These are phyloP conservation scores for Machimus rusticus DNA, from an alignment of 2,888 invertebrate genomes.

Conservation along the genomic window DNA sequence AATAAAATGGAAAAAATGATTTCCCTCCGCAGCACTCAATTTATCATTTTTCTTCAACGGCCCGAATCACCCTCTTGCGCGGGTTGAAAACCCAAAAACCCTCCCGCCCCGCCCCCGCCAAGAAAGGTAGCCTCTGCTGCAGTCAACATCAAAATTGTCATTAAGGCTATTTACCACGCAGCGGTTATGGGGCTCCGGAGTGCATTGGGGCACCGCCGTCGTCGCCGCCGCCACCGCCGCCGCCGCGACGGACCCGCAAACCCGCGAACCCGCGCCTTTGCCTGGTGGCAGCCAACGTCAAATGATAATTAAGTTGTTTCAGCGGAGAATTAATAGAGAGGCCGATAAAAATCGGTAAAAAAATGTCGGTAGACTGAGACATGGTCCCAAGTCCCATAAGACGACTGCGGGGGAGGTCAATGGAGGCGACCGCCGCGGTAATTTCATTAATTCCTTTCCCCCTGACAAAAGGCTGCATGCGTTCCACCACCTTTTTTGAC, in stretches of 20 bases:
- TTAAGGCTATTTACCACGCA: slow-evolving; percentile 27
- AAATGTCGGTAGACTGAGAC: neutral
- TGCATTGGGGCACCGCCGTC: neutral
- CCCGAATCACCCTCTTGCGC: neutral
- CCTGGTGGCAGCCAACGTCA: slow-evolving; percentile 30
- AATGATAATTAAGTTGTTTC: slow-evolving; percentile 42
- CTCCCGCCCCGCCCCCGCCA: neutral
- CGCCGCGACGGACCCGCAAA: neutral
- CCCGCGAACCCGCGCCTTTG: neutral
- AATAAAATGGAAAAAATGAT: neutral
- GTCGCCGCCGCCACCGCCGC: too few species aligned
- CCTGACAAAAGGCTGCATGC: neutral
- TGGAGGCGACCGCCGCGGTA: slow-evolving; percentile 4
- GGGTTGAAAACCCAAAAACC: neutral
- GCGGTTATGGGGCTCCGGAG: neutral
- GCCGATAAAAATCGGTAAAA: slow-evolving; percentile 23
- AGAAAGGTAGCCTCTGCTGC: neutral
- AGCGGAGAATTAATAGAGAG: slow-evolving; percentile 36
- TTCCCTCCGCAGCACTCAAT: neutral
- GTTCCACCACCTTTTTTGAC: slow-evolving; percentile 40
- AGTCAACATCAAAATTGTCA: slow-evolving; percentile 26
- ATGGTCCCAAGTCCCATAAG: neutral
- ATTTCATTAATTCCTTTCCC: slow-evolving; percentile 34
- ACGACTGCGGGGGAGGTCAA: neutral
- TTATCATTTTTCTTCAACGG: slow-evolving; percentile 4